Base-by-base conservation (phyloP, 2,797 vertebrate genomes). In the Toxotes lorentzi region DNA sequence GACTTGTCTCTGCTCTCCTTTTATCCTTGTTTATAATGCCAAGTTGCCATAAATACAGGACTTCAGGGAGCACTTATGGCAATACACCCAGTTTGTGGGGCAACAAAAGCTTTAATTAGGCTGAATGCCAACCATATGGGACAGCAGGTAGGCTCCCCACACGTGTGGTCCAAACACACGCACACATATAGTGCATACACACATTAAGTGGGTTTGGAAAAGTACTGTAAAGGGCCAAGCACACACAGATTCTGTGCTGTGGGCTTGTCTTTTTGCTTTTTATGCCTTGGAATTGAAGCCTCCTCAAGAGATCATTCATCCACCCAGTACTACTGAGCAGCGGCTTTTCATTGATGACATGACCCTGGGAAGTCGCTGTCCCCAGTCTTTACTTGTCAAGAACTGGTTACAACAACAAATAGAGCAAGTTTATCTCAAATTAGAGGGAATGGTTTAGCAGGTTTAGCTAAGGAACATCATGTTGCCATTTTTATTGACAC, bases 1-100 rank as follows among this genome's bases (percentile, higher is more conserved):
- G 81, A 83, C 86, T 83, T 8, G 63, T 88, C 78, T 81, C 61
- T 51, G 62, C 70, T 83, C 85, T 85, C 78, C 71, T 92, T 91
- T 92, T 81, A 91, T 93, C 92, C 77, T 70, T 65, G 85, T 93
- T 94, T 92, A 92, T 94, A 94, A 94, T 93, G 91, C 90, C 92
- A 92, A 88, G 88, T 91, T 90, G 73, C 89, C 91, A 92, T 93
- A 92, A 93, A 93, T 90, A 89, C 78, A 89, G 64, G 81, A 87
- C 83, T 83, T 87, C 43, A 58, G 89, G 84, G 90, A 88, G 88
- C 88, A 86, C 85, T 91, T 88, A 84, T 88, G 80, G 88, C 89
- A 84, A 91, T 91, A 81, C 83, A 83, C 79, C 80, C 84, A 76
- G 76, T 91, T 91, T 91, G 89, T 90, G 89, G 86, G 89, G 87